phyloP scores from a whole-genome alignment of 2,113 vertebrate species.

The Stigmatopora argus region DNA sequence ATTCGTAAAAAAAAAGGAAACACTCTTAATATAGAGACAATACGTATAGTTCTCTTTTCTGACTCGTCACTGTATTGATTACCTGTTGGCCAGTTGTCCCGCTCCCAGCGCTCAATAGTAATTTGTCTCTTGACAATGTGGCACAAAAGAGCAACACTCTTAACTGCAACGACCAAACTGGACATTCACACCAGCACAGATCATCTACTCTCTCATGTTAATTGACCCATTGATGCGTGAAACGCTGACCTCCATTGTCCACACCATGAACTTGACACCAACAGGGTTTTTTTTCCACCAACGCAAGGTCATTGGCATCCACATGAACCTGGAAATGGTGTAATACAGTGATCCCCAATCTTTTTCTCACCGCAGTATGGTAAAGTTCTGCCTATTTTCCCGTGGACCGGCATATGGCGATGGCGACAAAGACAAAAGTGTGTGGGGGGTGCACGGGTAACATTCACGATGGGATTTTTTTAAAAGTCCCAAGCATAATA shows the following conservation, averaged over 20 bases:
- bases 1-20: too few relatives aligned
- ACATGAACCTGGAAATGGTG: background rate
- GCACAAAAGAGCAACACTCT: constrained; percentile 12
- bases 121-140: constrained; percentile 47
- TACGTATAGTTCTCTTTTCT: background rate
- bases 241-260: constrained; percentile 16
- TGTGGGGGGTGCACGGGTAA: background rate
- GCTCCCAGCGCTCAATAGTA: constrained; percentile 22
- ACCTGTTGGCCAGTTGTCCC: background rate
- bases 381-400: too few relatives aligned
- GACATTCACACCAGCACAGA: constrained; percentile 11
- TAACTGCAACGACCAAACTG: constrained; percentile 5
- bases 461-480: background rate
- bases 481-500: too few relatives aligned
- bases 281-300: constrained; percentile 39
- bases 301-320: constrained; percentile 33
- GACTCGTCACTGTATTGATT: background rate
- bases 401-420: background rate
- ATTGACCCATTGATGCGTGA: constrained; percentile 40
- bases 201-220: constrained; percentile 26
- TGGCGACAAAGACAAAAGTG: background rate
- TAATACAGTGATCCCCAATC: too few relatives aligned
- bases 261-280: constrained; percentile 11
- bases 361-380: too few relatives aligned
- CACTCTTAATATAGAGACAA: background rate